Evolutionary conservation across 2,797 vertebrate species (phyloP), one percentile per base, ranked within the genome.

Genomic region (Brachyalestes nurse): DNA sequence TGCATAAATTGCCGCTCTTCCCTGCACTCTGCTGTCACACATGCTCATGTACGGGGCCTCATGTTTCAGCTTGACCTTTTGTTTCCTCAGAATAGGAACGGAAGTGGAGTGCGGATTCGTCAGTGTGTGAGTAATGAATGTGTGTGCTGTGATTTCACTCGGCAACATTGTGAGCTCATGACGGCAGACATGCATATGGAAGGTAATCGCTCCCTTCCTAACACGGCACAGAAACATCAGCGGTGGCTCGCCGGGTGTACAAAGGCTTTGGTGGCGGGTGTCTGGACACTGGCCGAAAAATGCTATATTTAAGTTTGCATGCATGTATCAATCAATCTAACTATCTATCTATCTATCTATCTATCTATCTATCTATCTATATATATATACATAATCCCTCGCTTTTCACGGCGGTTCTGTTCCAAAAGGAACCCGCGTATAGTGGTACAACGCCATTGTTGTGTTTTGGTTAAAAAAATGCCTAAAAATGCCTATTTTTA

Each of bases 61-160:
- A 61, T 75, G 78, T 81, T 82, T 81, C 83, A 81, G 67, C 38
- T 38, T 86, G 85, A 86, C 83, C 85, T 86, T 84, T 84, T 75
- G 80, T 84, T 81, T 84, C 78, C 80, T 79, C 77, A 82, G 72
- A 47, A 78, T 84, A 81, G 81, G 77, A 73, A 57, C 58, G 55
- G 72, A 73, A 81, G 82, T 84, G 60, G 51, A 74, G 21, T 45
- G 47, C 64, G n/a, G 45, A 75, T 76, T 75, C 73, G 77, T 86
- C 82, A 80, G n/a, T 72, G 64, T 62, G 77, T 78, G 53, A 77
- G 79, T 62, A 69, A 81, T 6, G 47, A 75, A 45, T 53, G 60
- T 69, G 60, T 45, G 64, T 38, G 23, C 12, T 21, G 71, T 6
- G 62, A 82, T 42, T 53, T 70, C 45, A 17, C 65, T 69, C 19